A percentile compares a stretch with the other conserved stretches of the same genome.
phyloP scores from a whole-genome alignment of 2,888 invertebrate genomes.

The Pardosa pseudoannulata region DNA sequence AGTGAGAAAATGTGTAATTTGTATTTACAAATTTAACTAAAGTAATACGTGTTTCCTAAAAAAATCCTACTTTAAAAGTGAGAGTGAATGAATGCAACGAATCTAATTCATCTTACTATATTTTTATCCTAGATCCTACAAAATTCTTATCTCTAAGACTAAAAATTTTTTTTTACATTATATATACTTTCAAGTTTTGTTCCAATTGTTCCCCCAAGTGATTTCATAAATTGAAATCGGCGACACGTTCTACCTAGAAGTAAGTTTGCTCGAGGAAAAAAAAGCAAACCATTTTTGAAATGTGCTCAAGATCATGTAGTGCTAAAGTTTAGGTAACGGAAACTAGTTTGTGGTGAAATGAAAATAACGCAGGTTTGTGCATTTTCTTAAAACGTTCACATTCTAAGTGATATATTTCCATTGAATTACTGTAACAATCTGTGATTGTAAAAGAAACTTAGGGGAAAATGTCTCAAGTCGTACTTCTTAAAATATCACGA shows the following conservation, averaged over 20 bases:
- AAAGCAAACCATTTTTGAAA: constrained; percentile 16
- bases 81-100: not conserved
- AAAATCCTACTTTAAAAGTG: not conserved
- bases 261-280: constrained; percentile 8
- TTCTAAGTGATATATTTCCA: no score
- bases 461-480: no score
- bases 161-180: constrained; percentile 16
- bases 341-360: not conserved
- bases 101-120: not conserved
- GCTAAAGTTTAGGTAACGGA: not conserved
- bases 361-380: not conserved
- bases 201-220: constrained; percentile 60
- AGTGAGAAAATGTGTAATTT: not conserved
- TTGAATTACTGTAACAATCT: no score
- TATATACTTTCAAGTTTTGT: constrained; percentile 52
- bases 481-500: no score
- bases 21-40: constrained; percentile 1
- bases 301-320: not conserved
- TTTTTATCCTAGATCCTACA: not conserved
- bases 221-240: constrained; percentile 51
- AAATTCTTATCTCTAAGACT: constrained; percentile 28
- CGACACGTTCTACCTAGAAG: constrained; percentile 22
- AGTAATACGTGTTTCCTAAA: not conserved
- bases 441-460: no score
- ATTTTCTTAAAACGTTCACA: not conserved